A percentile compares a stretch with the other conserved stretches of the same genome.
Evolutionary conservation across 2,888 invertebrate genomes (phyloP).

Genomic region (Pachymerium ferrugineum): DNA sequence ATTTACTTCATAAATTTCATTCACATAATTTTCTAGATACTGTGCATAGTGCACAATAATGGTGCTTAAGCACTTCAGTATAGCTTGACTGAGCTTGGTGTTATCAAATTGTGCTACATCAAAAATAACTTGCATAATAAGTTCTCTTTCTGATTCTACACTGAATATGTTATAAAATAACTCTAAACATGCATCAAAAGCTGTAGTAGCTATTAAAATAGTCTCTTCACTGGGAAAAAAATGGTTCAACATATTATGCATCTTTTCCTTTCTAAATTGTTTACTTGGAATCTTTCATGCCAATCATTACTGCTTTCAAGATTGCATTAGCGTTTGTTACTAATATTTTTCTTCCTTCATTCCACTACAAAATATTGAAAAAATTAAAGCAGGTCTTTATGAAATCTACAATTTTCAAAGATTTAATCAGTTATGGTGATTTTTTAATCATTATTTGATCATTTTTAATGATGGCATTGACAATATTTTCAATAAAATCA

Average conservation of each 20-base stretch:
- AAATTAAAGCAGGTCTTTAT: no score
- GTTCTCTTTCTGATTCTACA: not conserved
- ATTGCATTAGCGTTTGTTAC: not conserved
- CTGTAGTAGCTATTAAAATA: not conserved
- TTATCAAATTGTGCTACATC: not conserved
- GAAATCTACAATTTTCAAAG: not conserved
- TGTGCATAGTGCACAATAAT: not conserved
- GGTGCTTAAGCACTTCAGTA: not conserved
- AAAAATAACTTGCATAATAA: not conserved
- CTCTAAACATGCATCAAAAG: not conserved
- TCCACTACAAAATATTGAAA: not conserved
- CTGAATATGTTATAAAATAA: not conserved
- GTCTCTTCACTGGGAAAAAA: not conserved
- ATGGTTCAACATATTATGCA: not conserved
- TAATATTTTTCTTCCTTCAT: not conserved
- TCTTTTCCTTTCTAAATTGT: no score
- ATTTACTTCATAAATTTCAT: not conserved
- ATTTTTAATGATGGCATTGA: no score
- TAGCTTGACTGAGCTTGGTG: not conserved
- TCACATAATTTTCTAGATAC: not conserved
- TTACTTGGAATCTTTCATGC: not conserved
- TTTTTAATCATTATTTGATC: not conserved
- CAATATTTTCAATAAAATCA: no score
- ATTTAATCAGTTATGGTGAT: not conserved
- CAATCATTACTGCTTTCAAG: not conserved